A percentile compares a stretch with the other conserved stretches of the same genome.
phyloP scores from a whole-genome alignment of 2,888 invertebrate genomes.

The Cataglyphis albicans region DNA sequence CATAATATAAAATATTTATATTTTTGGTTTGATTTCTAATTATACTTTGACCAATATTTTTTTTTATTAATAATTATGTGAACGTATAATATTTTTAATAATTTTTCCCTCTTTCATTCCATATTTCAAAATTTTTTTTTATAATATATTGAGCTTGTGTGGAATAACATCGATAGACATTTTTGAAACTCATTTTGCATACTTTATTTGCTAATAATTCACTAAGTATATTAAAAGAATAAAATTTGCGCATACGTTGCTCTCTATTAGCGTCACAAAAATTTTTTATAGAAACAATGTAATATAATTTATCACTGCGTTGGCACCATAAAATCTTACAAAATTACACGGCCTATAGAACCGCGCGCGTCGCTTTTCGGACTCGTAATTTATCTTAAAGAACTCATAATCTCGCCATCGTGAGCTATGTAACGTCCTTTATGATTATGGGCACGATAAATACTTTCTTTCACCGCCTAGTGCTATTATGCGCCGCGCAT shows the following conservation, averaged over 20 bases:
- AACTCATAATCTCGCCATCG: constrained; percentile 37
- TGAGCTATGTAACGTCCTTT: constrained; percentile 38
- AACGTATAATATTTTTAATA: neutral
- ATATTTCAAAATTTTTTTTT: constrained; percentile 8
- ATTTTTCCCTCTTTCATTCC: neutral
- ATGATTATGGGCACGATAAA: constrained; percentile 44
- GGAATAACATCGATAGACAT: neutral
- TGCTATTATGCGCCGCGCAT: constrained; percentile 17
- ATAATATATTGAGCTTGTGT: neutral
- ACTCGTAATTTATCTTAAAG: constrained; percentile 38
- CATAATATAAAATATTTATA: neutral
- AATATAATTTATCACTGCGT: neutral
- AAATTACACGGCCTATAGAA: neutral
- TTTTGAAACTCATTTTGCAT: neutral
- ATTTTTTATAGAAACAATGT: neutral
- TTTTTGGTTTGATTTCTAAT: neutral
- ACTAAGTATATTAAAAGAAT: neutral
- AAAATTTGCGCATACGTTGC: neutral
- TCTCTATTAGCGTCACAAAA: neutral
- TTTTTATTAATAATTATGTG: neutral
- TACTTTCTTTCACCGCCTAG: constrained; percentile 31
- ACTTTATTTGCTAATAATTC: neutral
- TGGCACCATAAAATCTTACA: neutral
- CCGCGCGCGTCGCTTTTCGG: neutral
- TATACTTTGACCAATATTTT: neutral